Evolutionary conservation across 2,797 vertebrate genomes (phyloP).

Genomic region (Pseudomugil gertrudae): DNA sequence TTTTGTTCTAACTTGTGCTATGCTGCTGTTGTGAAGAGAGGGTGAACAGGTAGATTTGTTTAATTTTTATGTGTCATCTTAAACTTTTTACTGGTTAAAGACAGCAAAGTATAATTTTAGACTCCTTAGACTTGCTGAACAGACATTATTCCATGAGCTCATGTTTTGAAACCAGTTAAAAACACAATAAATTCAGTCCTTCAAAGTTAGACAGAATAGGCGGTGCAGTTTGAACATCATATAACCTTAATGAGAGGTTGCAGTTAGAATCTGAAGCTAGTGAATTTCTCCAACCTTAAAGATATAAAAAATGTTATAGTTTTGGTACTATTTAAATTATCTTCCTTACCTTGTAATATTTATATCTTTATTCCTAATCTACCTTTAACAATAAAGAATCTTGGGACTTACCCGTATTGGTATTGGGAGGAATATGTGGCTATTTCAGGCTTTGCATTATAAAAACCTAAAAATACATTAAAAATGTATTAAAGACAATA

Average conservation of each 20-base stretch:
- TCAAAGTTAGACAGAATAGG: background rate
- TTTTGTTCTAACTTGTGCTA: background rate
- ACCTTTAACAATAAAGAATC: slow-evolving; percentile 10
- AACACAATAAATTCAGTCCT: background rate
- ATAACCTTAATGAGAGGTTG: no score
- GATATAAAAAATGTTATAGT: background rate
- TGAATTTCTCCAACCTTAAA: background rate
- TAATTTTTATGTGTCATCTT: background rate
- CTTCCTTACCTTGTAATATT: background rate
- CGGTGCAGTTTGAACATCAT: no score
- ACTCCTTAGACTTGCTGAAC: no score
- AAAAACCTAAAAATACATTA: background rate
- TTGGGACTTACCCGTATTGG: background rate
- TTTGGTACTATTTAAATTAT: background rate
- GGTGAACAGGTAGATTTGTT: background rate
- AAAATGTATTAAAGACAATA: background rate
- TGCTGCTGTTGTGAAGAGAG: background rate
- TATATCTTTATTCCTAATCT: background rate
- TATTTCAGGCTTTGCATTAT: background rate
- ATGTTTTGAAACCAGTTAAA: background rate
- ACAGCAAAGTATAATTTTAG: no score
- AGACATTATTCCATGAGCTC: background rate
- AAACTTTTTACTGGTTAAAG: background rate
- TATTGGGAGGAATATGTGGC: background rate
- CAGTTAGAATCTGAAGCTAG: no score